Evolutionary conservation across 2,113 vertebrate species (phyloP), one percentile per base, ranked within the genome.

Genomic region (Amblyopsis rosae): DNA sequence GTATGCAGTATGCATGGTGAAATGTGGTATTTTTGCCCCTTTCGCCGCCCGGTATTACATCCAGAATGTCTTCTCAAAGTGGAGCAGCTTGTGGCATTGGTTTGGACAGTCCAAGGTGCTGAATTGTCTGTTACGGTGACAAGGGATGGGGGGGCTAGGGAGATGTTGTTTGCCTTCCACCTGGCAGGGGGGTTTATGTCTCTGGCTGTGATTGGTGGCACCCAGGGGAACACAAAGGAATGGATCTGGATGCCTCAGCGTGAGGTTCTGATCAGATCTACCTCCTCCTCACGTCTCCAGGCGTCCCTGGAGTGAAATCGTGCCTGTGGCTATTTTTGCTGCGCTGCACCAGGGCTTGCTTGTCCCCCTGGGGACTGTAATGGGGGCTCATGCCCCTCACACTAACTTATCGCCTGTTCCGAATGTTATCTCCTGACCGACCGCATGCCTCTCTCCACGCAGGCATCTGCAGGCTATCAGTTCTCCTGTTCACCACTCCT

Each of bases 251-350:
- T 87, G 80, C 74, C 75, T 79, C 56, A 73, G 88, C 62, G 72
- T 80, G 82, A 89, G 85, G 88, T 86, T 86, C 81, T 89, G 87
- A 90, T 93, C 89, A 73, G 77, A 87, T 89, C 83, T 82, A 80
- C 76, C 75, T 83, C 78, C 76, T 83, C 82, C 72, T 82, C 81
- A 72, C 78, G 84, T 59, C 72, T 80, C 59, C 83, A 70, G 26
- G 48, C 11, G 76, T 87, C 84, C 84, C 86, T 73, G 65, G 84
- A 86, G 82, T 69, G 81, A 90, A 90, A 87, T 90, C 81, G 82
- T 73, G 84, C 84, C 85, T 62, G 67, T 74, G 78, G 90, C 89
- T 92, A 90, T 92, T 92, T 92, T 88, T 91, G 87, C 86, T 79
- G 73, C 76, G 57, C 82, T 84, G 77, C 85, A 69, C 79, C 76